Base-by-base conservation (phyloP, 2,797 vertebrate species). In the Centropyge bicolor region DNA sequence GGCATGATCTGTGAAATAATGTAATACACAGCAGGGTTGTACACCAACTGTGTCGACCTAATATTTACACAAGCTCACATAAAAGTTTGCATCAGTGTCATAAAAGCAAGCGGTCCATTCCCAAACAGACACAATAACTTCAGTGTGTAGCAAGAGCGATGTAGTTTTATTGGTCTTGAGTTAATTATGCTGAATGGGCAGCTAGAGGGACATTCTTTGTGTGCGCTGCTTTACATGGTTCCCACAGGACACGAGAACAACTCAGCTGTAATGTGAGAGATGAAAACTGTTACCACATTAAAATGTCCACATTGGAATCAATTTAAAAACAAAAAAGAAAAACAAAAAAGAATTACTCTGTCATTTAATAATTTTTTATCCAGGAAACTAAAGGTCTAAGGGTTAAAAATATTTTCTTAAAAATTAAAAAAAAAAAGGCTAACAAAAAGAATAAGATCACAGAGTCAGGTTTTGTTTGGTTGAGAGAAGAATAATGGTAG, bases 111-210 rank as follows among this genome's bases (percentile, higher is more conserved):
- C 19, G 62, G 41, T 83, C 10, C 11, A 60, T 63, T 73, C 65
- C 62, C 70, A 82, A 73, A 75, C 60, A 90, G 70, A 91, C 62
- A 77, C 46, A 71, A 38, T 35, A 48, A 78, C 64, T 36, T 65
- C 65, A 82, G 38, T 59, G n/a, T 65, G 74, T 83, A 88, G 88
- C 86, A 91, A 88, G 83, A 92, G 91, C 89, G 61, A 90, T 91
- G 86, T 77, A 74, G 67, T 92, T 95, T 95, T 95, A 95, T 94
- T 95, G 78, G 91, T 93, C 84, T 92, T 83, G 74, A 92, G 84
- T 93, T 92, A 91, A 91, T 91, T 87, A 86, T 61, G 87, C 89
- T 87, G 77, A 85, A 79, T 63, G 79, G 68, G 83, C 85, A 92
- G 87, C 91, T 74, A 70, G 63, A 84, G 73, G 83, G 74, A 89